These are phyloP conservation scores for Falcunculus frontatus DNA, from an alignment of 2,113 vertebrate genomes.

Conservation along the genomic window DNA sequence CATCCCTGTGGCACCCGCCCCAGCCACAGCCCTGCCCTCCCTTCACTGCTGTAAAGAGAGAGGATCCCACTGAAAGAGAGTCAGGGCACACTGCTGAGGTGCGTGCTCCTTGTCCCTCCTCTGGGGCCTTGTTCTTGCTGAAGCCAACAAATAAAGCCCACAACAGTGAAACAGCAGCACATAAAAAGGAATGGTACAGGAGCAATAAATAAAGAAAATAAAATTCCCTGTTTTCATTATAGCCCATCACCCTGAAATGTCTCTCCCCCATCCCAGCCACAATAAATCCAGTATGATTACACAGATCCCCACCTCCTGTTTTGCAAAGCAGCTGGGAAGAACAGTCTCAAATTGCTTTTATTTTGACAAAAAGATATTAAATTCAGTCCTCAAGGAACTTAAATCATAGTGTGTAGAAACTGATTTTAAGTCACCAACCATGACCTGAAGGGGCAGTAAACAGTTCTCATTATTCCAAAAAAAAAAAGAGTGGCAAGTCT, in stretches of 20 bases:
- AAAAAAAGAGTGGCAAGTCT: not conserved
- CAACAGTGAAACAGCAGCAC: not conserved
- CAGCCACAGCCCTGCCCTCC: not conserved
- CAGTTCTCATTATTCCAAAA: not conserved
- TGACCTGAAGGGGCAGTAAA: not conserved
- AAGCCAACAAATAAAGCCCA: not conserved
- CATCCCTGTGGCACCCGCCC: not conserved
- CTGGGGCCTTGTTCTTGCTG: not conserved
- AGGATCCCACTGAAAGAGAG: not conserved
- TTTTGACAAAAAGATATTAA: not conserved
- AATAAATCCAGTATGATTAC: not conserved
- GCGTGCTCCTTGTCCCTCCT: not conserved
- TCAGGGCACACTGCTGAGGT: fast-evolving
- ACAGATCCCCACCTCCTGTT: not conserved
- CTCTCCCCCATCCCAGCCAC: not conserved
- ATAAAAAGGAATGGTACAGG: not conserved
- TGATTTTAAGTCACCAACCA: not conserved
- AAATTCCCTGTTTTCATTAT: not conserved
- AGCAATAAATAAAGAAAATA: not conserved
- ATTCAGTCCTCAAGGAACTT: not conserved
- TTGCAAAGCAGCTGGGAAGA: not conserved
- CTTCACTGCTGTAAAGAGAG: fast-evolving
- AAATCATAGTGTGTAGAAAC: not conserved
- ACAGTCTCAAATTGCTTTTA: not conserved
- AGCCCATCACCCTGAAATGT: not conserved